Evolutionary conservation across 2,888 invertebrate genomes (phyloP).

Genomic region (Drosophila percnosoma): DNA sequence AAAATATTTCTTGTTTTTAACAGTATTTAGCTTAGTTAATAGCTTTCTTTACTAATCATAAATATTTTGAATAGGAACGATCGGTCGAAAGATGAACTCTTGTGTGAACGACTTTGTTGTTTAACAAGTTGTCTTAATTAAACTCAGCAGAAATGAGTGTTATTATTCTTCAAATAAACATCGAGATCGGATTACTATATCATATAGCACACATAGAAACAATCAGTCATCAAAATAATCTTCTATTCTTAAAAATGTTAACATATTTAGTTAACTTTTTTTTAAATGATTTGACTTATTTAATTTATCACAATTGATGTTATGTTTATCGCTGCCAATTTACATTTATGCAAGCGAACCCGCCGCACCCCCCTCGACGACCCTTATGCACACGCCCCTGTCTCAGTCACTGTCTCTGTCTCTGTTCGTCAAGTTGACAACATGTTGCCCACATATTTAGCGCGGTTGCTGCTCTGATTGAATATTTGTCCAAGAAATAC

Average conservation of each 20-base stretch:
- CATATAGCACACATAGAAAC: too few relatives aligned
- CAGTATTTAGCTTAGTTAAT: not conserved
- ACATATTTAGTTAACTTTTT: not conserved
- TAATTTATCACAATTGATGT: not conserved
- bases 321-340: not conserved
- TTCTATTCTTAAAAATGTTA: rapidly evolving
- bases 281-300: not conserved
- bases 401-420: slow-evolving; percentile 16
- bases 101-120: not conserved
- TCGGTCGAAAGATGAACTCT: not conserved
- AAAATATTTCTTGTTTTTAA: not conserved
- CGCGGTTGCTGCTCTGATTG: slow-evolving; percentile 57
- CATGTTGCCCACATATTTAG: slow-evolving; percentile 64
- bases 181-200: not conserved
- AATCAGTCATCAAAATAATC: not conserved
- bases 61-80: not conserved
- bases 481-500: slow-evolving; percentile 62
- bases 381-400: slow-evolving; percentile 2
- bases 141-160: too few relatives aligned
- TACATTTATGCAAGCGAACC: not conserved
- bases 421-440: slow-evolving; percentile 55
- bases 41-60: not conserved
- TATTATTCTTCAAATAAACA: not conserved
- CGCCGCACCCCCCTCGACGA: not conserved
- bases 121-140: not conserved